phyloP scores from a whole-genome alignment of 2,113 vertebrate genomes.

The Emydocephalus ijimae region DNA sequence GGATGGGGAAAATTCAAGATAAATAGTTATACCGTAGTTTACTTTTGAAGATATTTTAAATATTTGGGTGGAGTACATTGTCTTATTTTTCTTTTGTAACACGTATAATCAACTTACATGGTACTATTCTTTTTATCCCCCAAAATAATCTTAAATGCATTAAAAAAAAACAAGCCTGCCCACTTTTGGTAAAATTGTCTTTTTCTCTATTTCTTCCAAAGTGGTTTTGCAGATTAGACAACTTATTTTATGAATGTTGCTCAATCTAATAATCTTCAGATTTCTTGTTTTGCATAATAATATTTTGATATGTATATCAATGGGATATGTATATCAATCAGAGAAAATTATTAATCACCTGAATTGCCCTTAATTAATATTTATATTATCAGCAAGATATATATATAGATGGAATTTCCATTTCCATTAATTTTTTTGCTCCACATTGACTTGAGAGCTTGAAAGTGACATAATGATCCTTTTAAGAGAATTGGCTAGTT shows the following conservation, averaged over 20 bases:
- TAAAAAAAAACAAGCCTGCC: neutral
- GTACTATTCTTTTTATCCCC: neutral
- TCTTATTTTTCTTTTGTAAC: neutral
- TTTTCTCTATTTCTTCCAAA: neutral
- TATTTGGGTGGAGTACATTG: neutral
- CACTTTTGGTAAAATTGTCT: neutral
- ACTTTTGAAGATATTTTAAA: neutral
- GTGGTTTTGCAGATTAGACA: neutral
- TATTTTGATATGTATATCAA: neutral
- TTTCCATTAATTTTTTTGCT: neutral
- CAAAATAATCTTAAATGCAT: neutral
- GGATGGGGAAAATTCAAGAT: neutral
- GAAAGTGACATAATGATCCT: neutral
- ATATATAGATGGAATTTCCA: neutral
- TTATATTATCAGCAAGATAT: neutral
- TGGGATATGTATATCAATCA: neutral
- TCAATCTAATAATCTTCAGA: neutral
- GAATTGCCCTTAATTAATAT: neutral
- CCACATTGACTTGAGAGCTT: neutral
- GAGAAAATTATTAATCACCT: neutral
- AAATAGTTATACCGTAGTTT: neutral
- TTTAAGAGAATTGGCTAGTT: neutral
- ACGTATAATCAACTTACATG: neutral
- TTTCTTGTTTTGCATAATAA: neutral
- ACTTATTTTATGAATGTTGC: neutral